Evolutionary conservation across 2,888 invertebrate species (phyloP).

Genomic region (Lepidocyrtinus sp.): DNA sequence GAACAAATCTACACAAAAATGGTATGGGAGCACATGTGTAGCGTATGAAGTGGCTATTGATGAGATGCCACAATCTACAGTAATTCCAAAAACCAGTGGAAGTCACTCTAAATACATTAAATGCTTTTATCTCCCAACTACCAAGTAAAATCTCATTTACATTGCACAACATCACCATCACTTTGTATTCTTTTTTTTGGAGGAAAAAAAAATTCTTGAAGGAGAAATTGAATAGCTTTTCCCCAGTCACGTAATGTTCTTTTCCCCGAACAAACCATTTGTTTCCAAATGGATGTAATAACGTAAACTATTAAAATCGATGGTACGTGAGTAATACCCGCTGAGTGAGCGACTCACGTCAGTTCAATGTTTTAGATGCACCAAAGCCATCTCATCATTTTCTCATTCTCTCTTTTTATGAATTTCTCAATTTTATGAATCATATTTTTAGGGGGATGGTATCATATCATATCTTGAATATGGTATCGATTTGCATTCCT

Average conservation of each 20-base stretch:
- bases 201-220: background rate
- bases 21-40: conserved; percentile 3
- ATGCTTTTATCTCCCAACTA: conserved; percentile 11
- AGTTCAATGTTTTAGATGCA: too few species aligned
- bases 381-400: too few species aligned
- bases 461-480: too few species aligned
- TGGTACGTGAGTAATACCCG: too few species aligned
- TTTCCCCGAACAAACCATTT: background rate
- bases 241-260: background rate
- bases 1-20: conserved; percentile 13
- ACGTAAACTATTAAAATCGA: conserved; percentile 4
- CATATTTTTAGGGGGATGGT: too few species aligned
- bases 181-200: background rate
- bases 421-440: too few species aligned
- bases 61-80: background rate
- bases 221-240: background rate
- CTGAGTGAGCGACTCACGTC: too few species aligned
- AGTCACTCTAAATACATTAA: conserved; percentile 18
- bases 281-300: conserved; percentile 8
- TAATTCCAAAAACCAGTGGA: conserved; percentile 2
- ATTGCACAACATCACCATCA: too few species aligned
- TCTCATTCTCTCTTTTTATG: too few species aligned
- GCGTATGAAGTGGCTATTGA: too few species aligned
- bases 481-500: too few species aligned
- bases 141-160: background rate